Conservation (phyloP, 2,888 invertebrate species). For the Athrips mouffetella region DNA sequence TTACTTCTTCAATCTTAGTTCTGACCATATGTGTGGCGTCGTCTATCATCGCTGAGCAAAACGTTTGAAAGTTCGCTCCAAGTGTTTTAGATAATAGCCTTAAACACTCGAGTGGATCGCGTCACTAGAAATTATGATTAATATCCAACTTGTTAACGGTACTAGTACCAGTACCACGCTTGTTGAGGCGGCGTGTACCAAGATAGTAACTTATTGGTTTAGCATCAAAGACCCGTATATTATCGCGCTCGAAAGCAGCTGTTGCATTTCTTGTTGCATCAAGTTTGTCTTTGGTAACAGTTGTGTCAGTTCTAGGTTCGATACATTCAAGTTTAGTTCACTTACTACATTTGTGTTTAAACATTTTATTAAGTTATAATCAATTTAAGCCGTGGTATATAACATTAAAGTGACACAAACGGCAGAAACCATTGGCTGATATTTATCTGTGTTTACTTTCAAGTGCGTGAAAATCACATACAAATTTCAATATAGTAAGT, state of each 20-base stretch:
- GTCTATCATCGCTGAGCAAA: conserved; percentile 19
- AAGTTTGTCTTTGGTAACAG: background rate
- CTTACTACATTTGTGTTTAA: too few relatives aligned
- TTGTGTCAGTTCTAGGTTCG: background rate
- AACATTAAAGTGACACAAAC: too few relatives aligned
- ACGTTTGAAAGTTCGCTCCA: conserved; percentile 32
- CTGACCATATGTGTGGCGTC: conserved; percentile 17
- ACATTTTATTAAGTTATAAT: too few relatives aligned
- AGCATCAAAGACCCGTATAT: conserved; percentile 4
- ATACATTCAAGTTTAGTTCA: too few relatives aligned
- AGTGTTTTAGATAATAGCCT: conserved; percentile 63
- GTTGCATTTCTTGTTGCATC: conserved; percentile 9
- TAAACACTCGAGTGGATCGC: conserved; percentile 66
- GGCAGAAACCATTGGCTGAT: too few relatives aligned
- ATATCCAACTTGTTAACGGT: conserved; percentile 64
- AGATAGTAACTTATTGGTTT: conserved; percentile 12
- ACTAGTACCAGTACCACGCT: conserved; percentile 13
- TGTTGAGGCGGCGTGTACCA: conserved; percentile 28
- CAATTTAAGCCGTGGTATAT: too few relatives aligned
- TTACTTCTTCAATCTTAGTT: background rate
- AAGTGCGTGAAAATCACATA: too few relatives aligned
- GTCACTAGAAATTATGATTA: conserved; percentile 73
- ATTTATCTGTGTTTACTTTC: too few relatives aligned
- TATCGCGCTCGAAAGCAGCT: conserved; percentile 30
- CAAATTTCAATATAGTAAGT: too few relatives aligned